Evolutionary conservation across 2,113 vertebrate genomes (phyloP).

Genomic region (Dicentrarchus labrax): DNA sequence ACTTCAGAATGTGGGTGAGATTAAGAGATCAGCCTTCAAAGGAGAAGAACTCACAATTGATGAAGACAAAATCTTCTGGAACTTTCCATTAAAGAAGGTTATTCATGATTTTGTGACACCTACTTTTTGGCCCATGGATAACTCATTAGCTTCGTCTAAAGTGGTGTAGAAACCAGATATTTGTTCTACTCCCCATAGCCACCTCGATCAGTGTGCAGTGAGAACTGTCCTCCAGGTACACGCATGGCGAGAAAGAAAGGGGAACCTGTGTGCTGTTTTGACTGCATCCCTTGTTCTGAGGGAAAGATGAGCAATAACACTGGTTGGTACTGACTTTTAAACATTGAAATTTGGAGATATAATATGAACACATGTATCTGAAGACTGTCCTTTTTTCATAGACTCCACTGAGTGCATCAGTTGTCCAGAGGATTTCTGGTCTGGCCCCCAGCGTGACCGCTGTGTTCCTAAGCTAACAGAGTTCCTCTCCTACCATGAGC

Average conservation of each 20-base stretch:
- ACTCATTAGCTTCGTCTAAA: too few relatives aligned
- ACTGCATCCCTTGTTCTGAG: constrained; percentile 73
- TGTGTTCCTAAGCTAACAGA: too few relatives aligned
- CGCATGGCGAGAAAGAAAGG: constrained; percentile 80
- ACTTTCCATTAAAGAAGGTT: constrained; percentile 57
- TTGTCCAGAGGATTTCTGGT: constrained; percentile 80
- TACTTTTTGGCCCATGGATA: background rate
- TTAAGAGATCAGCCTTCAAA: constrained; percentile 63
- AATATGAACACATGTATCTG: background rate
- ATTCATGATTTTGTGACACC: background rate
- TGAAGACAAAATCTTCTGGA: constrained; percentile 77
- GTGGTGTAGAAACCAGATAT: background rate
- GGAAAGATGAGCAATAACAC: background rate
- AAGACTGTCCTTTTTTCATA: constrained; percentile 21
- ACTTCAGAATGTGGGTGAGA: constrained; percentile 71
- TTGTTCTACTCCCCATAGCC: constrained; percentile 56
- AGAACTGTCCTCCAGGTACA: constrained; percentile 82
- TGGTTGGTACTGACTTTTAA: background rate
- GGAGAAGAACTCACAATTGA: constrained; percentile 69
- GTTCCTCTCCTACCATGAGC: too few relatives aligned
- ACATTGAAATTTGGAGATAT: background rate
- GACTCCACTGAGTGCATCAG: constrained; percentile 73
- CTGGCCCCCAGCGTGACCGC: background rate
- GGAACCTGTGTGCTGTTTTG: constrained; percentile 85
- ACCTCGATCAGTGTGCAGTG: constrained; percentile 81